phyloP scores from a whole-genome alignment of 1,140 invertebrate species.

The Tenebrio molitor region DNA sequence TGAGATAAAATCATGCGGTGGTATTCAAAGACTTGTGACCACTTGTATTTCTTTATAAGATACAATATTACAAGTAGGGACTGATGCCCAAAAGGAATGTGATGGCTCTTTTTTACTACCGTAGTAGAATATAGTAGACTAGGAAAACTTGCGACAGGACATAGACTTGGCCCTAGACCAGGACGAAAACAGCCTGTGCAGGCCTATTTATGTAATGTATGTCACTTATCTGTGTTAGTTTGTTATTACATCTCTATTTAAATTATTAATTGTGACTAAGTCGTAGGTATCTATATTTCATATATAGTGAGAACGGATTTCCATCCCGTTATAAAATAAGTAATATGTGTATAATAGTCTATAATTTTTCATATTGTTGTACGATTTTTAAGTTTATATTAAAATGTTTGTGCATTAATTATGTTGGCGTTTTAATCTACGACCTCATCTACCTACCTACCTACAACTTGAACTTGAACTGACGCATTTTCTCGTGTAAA shows the following conservation, averaged over 20 bases:
- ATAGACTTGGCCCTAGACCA: constrained; percentile 43
- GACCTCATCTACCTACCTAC: background rate
- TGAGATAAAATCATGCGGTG: background rate
- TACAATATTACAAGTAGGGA: constrained; percentile 57
- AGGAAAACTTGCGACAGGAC: constrained; percentile 50
- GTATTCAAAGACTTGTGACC: constrained; percentile 42
- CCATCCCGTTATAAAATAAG: constrained; percentile 71
- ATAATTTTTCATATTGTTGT: constrained; percentile 86
- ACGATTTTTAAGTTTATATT: constrained; percentile 89
- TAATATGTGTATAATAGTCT: constrained; percentile 77
- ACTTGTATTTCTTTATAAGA: constrained; percentile 49
- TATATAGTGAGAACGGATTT: constrained; percentile 76
- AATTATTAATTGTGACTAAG: constrained; percentile 61
- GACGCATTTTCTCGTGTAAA: constrained; percentile 17
- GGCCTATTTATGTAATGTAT: constrained; percentile 62
- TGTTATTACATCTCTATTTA: constrained; percentile 63
- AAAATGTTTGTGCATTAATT: constrained; percentile 80
- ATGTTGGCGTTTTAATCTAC: constrained; percentile 42
- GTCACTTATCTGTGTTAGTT: constrained; percentile 66
- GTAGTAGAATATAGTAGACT: constrained; percentile 50
- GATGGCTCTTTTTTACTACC: constrained; percentile 64
- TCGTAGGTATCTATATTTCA: constrained; percentile 64
- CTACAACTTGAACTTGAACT: constrained; percentile 9
- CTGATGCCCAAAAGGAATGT: constrained; percentile 61
- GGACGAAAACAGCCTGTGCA: constrained; percentile 37